Percentiles rank a stretch among this genome's conserved stretches.
Evolutionary conservation across 2,888 invertebrate species (phyloP).

Genomic region (Corbicula japonica): DNA sequence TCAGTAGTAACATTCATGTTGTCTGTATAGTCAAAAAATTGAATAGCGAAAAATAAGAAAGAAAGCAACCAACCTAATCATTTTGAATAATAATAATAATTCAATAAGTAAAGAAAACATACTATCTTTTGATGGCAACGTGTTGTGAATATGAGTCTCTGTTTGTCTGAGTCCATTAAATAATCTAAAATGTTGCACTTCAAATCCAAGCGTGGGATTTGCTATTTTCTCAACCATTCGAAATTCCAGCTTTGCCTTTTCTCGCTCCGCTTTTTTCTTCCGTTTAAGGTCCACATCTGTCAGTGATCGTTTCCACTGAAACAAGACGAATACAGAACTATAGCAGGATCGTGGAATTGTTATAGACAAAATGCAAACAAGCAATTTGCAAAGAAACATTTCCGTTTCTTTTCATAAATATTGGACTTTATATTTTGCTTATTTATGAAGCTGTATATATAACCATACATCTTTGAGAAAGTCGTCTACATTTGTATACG

Average conservation of each 20-base stretch:
- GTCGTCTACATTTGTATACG: too few relatives aligned
- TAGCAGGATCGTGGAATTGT: too few relatives aligned
- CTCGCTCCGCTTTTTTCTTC: slow-evolving; percentile 46
- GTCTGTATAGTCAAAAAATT: too few relatives aligned
- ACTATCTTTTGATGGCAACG: slow-evolving; percentile 56
- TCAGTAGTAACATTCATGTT: too few relatives aligned
- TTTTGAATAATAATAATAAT: background rate
- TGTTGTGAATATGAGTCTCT: slow-evolving; percentile 61
- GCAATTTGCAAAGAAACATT: too few relatives aligned
- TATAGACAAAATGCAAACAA: background rate
- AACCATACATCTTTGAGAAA: too few relatives aligned
- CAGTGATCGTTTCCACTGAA: slow-evolving; percentile 64
- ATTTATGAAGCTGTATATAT: too few relatives aligned
- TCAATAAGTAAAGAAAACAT: slow-evolving; percentile 20
- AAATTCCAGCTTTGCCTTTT: slow-evolving; percentile 44
- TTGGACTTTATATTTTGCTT: too few relatives aligned
- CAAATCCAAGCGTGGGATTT: slow-evolving; percentile 57
- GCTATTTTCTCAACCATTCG: slow-evolving; percentile 51
- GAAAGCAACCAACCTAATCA: too few relatives aligned
- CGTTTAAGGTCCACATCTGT: slow-evolving; percentile 63
- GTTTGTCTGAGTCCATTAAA: slow-evolving; percentile 51
- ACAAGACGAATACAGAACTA: too few relatives aligned
- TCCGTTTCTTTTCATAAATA: too few relatives aligned
- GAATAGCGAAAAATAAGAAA: too few relatives aligned
- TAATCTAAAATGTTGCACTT: slow-evolving; percentile 58